These are phyloP conservation scores for Saccostrea glomerata DNA, from an alignment of 1,140 invertebrate species.

Conservation along the genomic window DNA sequence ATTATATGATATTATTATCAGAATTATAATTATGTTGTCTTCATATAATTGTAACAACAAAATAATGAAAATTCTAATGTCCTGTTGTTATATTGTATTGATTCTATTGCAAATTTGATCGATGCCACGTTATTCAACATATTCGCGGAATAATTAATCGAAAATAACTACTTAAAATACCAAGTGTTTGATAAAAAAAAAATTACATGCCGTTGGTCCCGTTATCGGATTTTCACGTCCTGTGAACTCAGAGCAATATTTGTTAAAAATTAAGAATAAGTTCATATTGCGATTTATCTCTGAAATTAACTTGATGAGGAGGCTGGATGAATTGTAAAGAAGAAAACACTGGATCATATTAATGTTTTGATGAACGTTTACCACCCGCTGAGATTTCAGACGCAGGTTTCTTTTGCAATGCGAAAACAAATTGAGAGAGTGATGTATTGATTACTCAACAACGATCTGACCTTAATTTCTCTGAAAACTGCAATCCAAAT, in stretches of 20 bases:
- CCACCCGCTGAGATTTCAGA: conserved; percentile 22
- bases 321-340: not conserved
- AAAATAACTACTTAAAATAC: not conserved
- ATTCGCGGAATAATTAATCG: too few species aligned
- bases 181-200: not conserved
- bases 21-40: too few species aligned
- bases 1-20: too few species aligned
- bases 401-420: not conserved
- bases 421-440: not conserved
- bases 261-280: not conserved
- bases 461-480: not conserved
- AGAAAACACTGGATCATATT: not conserved
- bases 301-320: not conserved
- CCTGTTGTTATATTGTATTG: too few species aligned
- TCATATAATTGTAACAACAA: too few species aligned
- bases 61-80: too few species aligned
- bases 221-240: conserved; percentile 2
- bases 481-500: not conserved
- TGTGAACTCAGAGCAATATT: not conserved
- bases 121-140: too few species aligned
- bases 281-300: not conserved
- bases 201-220: not conserved
- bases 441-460: not conserved
- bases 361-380: not conserved
- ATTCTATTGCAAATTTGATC: too few species aligned